Conservation (phyloP, 2,797 vertebrate genomes). For the Siniperca undulata region DNA sequence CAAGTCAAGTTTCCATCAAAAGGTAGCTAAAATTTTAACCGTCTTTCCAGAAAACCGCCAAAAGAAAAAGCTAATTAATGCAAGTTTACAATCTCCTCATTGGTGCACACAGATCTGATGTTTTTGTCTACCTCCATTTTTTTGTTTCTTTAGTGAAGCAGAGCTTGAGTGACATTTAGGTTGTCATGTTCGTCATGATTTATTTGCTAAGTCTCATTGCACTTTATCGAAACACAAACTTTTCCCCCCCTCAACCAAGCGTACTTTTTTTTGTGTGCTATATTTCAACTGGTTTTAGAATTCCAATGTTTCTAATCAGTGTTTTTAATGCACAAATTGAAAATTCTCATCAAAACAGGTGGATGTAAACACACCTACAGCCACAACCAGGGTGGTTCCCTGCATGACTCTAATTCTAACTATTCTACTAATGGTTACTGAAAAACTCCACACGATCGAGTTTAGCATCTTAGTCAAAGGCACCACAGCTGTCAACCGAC, state of each 20-base stretch:
- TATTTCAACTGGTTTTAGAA: no score
- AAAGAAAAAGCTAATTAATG: not conserved
- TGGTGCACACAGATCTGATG: not conserved
- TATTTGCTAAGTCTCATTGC: no score
- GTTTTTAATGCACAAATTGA: no score
- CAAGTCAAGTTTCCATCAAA: not conserved
- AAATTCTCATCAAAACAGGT: no score
- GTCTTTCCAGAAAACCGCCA: not conserved
- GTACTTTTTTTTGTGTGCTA: no score
- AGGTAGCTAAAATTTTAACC: not conserved
- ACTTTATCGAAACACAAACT: no score
- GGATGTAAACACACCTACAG: not conserved
- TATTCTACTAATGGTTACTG: not conserved
- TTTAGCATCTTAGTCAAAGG: not conserved
- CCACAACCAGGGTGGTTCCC: not conserved
- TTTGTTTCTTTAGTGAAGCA: no score
- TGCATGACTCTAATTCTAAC: not conserved
- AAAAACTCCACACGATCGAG: not conserved
- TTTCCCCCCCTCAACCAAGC: no score
- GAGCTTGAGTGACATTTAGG: no score
- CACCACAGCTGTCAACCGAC: not conserved
- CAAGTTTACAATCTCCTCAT: not conserved
- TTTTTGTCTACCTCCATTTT: not conserved
- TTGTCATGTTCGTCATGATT: no score
- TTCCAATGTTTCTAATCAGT: no score